Base-by-base conservation (phyloP, 1,140 invertebrate species). In the Drosophila ironensis region DNA sequence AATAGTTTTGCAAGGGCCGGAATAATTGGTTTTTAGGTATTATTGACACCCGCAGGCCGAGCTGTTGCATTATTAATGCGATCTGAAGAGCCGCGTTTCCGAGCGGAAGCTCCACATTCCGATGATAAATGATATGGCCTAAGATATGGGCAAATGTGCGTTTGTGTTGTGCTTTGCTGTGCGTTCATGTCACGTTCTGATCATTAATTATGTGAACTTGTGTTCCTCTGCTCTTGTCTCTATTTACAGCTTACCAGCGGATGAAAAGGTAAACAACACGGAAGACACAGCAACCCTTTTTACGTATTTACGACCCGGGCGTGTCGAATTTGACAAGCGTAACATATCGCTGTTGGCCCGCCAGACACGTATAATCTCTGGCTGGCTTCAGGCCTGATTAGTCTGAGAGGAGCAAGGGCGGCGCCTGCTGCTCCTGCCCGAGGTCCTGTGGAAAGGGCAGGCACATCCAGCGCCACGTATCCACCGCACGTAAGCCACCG, bases 11-110 rank as follows among this genome's bases (percentile, higher is more conserved):
- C 50, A 56, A 64, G 70, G 56, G 73, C 44, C 41, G 52, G 45
- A 33, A 80, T 86, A 86, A 86, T 86, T 86, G 74, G 59, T 80
- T 84, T 33, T 86, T 86, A 84, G 80, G 70, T 80, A 86, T 61
- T 75, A 86, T 86, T 72, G 80, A 78, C 78, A 74, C 12, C 22
- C 30, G 19, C 20, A 14, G 7, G 45, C 20, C 40, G 67, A 86
- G 75, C 80, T 86, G 80, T 86, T 86, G 74, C 80, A 86, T 86
- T 86, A 86, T 86, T 86, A 86, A 86, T 86, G 66, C 50, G 57
- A 42, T 64, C 45, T 46, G 45, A 42, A 63, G 57, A 54, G 45
- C 48, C 35, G 48, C 47, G 30, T 63, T 71, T 86, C 80, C 80
- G 73, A 54, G 59, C 73, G 73, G 75, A 77, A 77, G 72, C 60